These are phyloP conservation scores for Menura novaehollandiae DNA, from an alignment of 2,113 vertebrate genomes.

Conservation along the genomic window DNA sequence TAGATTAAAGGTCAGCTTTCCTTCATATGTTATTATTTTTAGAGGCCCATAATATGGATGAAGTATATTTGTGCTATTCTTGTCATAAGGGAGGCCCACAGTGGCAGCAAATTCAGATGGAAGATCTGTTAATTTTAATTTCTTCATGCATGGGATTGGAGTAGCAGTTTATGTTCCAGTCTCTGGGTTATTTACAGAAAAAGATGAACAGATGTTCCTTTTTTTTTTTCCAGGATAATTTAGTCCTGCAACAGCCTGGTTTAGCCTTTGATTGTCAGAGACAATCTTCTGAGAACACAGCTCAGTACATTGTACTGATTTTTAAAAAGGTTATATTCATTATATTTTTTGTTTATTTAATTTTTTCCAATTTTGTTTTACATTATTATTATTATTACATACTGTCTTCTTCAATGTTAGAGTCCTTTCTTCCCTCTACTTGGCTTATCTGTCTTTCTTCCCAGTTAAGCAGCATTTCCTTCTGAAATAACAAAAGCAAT, in stretches of 20 bases:
- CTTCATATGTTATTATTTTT: neutral
- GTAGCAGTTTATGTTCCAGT: neutral
- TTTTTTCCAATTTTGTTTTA: neutral
- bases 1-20: neutral
- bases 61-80: neutral
- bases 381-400: neutral
- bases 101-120: neutral
- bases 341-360: neutral
- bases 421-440: neutral
- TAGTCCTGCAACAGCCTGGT: neutral
- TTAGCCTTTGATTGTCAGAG: neutral
- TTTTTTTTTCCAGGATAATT: neutral
- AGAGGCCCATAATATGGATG: neutral
- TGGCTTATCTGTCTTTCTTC: neutral
- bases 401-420: neutral
- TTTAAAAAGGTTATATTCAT: neutral
- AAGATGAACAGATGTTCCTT: neutral
- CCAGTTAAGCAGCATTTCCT: neutral
- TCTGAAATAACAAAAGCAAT: neutral
- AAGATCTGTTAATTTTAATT: slow-evolving; percentile 25
- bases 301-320: neutral
- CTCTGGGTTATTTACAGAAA: neutral
- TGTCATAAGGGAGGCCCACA: neutral
- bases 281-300: neutral
- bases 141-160: neutral